Evolutionary conservation across 1,140 invertebrate species (phyloP).

Genomic region (Drosophila ambigua): DNA sequence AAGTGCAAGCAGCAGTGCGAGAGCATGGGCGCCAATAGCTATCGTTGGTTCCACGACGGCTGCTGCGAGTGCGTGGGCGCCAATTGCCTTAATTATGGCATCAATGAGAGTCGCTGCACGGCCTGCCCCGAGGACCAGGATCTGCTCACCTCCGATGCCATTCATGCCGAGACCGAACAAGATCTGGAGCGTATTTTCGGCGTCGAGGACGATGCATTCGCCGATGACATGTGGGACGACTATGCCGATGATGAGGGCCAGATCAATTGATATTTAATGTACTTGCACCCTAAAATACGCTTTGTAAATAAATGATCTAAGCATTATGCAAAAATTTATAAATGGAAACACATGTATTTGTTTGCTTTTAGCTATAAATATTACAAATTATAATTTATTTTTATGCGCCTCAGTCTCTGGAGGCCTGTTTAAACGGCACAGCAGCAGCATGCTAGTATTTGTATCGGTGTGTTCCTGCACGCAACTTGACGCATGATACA

Average conservation of each 20-base stretch:
- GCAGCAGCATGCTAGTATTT: too few species aligned
- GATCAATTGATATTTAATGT: too few species aligned
- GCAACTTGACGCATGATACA: too few species aligned
- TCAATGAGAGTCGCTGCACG: conserved; percentile 89
- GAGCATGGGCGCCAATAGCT: conserved; percentile 82
- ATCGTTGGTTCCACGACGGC: conserved; percentile 96
- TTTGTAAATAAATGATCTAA: too few species aligned
- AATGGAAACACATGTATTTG: too few species aligned
- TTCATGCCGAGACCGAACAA: conserved; percentile 45
- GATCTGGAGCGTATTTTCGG: conserved; percentile 58
- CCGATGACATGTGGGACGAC: conserved; percentile 60
- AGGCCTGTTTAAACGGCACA: too few species aligned
- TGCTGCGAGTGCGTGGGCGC: conserved; percentile 97
- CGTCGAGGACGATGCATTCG: conserved; percentile 49
- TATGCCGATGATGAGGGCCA: conserved; percentile 65
- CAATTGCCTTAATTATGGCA: conserved; percentile 95
- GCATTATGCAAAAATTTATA: too few species aligned
- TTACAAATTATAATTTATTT: too few species aligned
- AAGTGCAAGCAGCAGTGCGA: conserved; percentile 87
- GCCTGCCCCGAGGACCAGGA: conserved; percentile 75
- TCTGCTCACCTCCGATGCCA: conserved; percentile 21
- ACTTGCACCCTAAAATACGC: too few species aligned
- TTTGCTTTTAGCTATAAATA: too few species aligned
- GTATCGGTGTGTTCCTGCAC: too few species aligned
- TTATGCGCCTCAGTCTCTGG: too few species aligned